Conservation (phyloP, 2,888 invertebrate species). For the Tachina fera region DNA sequence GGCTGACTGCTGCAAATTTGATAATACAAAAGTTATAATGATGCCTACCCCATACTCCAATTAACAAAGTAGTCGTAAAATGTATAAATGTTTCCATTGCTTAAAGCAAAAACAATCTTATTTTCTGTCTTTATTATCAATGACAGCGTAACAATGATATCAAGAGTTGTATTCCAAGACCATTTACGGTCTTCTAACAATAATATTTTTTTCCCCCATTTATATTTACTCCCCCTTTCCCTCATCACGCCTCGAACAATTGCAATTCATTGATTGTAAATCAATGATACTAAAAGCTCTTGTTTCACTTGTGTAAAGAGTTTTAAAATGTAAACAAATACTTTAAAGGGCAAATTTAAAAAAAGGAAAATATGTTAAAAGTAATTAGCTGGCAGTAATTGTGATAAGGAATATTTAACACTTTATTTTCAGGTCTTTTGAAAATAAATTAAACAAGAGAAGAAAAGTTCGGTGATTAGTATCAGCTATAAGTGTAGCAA, state of each 20-base stretch:
- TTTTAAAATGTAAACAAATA: constrained; percentile 42
- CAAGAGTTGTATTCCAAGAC: constrained; percentile 53
- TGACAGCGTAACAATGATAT: constrained; percentile 74
- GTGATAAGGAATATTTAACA: not conserved
- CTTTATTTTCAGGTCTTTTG: not conserved
- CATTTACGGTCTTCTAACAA: constrained; percentile 57
- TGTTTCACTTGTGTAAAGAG: constrained; percentile 30
- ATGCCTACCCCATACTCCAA: constrained; percentile 12
- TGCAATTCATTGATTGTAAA: constrained; percentile 62
- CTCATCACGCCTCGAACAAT: constrained; percentile 43
- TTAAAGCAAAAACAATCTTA: constrained; percentile 75
- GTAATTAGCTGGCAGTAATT: constrained; percentile 33
- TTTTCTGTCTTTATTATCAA: constrained; percentile 80
- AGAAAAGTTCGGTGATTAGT: not conserved
- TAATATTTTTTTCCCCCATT: constrained; percentile 32
- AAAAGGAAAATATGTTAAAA: not conserved
- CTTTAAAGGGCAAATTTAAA: constrained; percentile 19
- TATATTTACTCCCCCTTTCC: not conserved
- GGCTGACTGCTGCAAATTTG: constrained; percentile 58
- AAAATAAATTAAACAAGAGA: not conserved
- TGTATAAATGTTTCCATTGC: constrained; percentile 46
- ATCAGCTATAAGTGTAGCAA: not conserved
- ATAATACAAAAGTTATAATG: constrained; percentile 56
- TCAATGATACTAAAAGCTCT: constrained; percentile 52
- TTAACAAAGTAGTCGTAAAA: constrained; percentile 6